Evolutionary conservation across 2,797 vertebrate genomes (phyloP).

Genomic region (Anomalospiza imberbis): DNA sequence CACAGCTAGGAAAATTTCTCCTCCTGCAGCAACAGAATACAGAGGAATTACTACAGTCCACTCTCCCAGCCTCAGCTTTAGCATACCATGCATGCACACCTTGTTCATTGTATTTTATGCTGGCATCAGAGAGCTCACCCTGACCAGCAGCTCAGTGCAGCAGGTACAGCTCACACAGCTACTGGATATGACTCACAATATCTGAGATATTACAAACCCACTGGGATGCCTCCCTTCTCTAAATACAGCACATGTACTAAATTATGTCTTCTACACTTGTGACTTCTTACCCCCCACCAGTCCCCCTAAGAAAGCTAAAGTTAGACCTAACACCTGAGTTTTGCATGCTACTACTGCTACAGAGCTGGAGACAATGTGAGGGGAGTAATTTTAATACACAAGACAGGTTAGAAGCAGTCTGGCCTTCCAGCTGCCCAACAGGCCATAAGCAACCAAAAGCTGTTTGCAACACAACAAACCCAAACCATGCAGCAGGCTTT

Average conservation of each 20-base stretch:
- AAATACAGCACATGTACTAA: neutral
- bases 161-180: neutral
- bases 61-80: neutral
- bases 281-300: neutral
- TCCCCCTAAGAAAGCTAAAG: neutral
- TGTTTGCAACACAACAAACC: neutral
- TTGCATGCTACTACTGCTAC: neutral
- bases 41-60: neutral
- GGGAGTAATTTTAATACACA: neutral
- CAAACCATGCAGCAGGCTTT: neutral
- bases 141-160: neutral
- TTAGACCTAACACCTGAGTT: neutral
- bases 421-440: neutral
- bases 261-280: neutral
- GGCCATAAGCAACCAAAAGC: neutral
- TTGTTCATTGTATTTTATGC: neutral
- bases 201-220: neutral
- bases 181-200: no score
- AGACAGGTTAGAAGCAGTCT: neutral
- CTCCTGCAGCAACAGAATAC: neutral
- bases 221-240: neutral
- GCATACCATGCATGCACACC: accelerated
- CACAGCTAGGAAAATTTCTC: neutral
- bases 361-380: neutral
- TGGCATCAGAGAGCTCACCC: neutral